Evolutionary conservation across 2,113 vertebrate species (phyloP).

Genomic region (Athene noctua): DNA sequence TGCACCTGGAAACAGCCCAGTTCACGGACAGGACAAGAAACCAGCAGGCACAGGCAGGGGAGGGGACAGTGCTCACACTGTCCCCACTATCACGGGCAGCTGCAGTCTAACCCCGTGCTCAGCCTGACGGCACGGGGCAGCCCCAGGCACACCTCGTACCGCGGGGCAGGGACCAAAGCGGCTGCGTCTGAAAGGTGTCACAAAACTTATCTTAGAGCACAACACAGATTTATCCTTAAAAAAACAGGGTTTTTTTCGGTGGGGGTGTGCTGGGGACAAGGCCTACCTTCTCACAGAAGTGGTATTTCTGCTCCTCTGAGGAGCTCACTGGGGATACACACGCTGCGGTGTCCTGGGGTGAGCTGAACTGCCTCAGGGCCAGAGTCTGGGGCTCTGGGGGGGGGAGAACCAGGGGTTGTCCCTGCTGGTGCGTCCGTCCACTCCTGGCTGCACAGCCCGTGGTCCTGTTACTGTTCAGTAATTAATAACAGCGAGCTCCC

Average conservation of each 20-base stretch:
- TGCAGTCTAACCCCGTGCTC: rapidly evolving
- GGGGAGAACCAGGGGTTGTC: not conserved
- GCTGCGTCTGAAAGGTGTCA: not conserved
- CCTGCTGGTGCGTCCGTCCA: rapidly evolving
- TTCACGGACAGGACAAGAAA: not conserved
- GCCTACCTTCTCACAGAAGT: rapidly evolving
- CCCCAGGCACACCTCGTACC: rapidly evolving
- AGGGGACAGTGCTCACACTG: not conserved
- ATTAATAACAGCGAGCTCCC: rapidly evolving
- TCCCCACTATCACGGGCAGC: too few relatives aligned
- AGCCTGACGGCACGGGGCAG: rapidly evolving
- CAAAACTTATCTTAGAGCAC: rapidly evolving
- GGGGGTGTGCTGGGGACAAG: too few relatives aligned
- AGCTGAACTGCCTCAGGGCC: rapidly evolving
- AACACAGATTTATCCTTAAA: not conserved
- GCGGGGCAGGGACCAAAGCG: too few relatives aligned
- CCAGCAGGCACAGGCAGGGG: not conserved
- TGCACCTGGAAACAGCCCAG: not conserved
- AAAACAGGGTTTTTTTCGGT: too few relatives aligned
- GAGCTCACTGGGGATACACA: rapidly evolving
- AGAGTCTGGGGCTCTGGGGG: not conserved
- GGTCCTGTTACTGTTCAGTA: rapidly evolving
- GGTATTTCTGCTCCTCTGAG: too few relatives aligned
- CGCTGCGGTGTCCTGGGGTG: not conserved
- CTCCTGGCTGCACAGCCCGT: not conserved